Percentiles rank a stretch among this genome's conserved stretches.
Evolutionary conservation across 2,113 vertebrate species (phyloP).

Genomic region (Phrynosoma platyrhinos): DNA sequence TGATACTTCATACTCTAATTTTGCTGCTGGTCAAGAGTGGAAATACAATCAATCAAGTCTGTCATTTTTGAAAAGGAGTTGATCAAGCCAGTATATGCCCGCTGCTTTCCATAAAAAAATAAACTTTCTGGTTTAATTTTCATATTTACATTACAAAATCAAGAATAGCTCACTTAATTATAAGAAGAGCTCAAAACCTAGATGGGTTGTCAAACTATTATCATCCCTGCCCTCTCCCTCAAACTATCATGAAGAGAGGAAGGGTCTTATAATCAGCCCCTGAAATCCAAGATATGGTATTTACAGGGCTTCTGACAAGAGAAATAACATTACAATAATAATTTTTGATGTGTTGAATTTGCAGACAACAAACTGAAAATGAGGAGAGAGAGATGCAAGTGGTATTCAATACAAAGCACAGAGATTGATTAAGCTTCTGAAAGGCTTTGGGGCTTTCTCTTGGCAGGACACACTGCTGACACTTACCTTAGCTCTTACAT

Average conservation of each 20-base stretch:
- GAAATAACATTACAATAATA: neutral
- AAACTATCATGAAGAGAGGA: neutral
- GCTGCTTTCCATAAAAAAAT: neutral
- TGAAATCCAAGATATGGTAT: neutral
- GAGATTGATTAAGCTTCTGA: too few relatives aligned
- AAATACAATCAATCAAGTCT: neutral
- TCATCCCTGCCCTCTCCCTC: neutral
- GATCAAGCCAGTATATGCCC: neutral
- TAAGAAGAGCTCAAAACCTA: neutral
- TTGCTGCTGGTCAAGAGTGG: neutral
- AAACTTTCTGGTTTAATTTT: slow-evolving; percentile 1
- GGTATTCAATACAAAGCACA: too few relatives aligned
- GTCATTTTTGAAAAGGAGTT: neutral
- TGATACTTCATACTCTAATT: neutral
- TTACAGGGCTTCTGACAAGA: neutral
- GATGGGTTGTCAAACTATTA: neutral
- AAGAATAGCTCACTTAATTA: neutral
- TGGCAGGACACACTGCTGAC: neutral
- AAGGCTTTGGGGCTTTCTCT: too few relatives aligned
- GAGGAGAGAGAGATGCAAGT: neutral
- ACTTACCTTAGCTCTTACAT: neutral
- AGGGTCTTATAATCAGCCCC: neutral
- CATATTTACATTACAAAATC: neutral
- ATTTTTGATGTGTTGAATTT: neutral
- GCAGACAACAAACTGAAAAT: neutral